Evolutionary conservation across 2,888 invertebrate species (phyloP).

Genomic region (Seira sanloemensis): DNA sequence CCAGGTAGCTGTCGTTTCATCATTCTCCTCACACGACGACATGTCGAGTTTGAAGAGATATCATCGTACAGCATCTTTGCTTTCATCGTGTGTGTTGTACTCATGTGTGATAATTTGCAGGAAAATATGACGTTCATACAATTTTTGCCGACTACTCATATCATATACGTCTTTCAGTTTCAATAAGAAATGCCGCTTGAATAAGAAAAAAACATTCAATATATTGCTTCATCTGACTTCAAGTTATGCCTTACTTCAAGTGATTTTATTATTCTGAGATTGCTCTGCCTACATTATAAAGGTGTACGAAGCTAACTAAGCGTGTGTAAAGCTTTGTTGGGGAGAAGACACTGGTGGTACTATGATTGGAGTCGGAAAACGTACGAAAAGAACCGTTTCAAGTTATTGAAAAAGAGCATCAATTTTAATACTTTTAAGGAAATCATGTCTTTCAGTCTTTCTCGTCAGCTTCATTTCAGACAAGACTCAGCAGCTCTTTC

Average conservation of each 20-base stretch:
- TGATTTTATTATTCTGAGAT: conserved; percentile 40
- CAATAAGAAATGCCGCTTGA: conserved; percentile 15
- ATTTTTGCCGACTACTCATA: no score
- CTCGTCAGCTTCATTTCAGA: conserved; percentile 15
- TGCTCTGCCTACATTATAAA: conserved; percentile 10
- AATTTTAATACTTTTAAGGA: conserved; percentile 11
- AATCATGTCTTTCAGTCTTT: background rate
- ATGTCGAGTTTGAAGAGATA: background rate
- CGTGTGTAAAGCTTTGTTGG: conserved; percentile 36
- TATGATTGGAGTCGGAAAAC: background rate
- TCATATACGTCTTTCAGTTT: no score
- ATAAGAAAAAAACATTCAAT: background rate
- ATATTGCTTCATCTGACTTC: background rate
- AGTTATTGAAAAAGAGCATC: background rate
- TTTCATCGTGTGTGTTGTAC: conserved; percentile 29
- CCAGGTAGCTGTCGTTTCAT: conserved; percentile 47
- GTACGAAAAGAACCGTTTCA: background rate
- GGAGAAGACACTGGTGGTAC: conserved; percentile 40
- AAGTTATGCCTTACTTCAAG: conserved; percentile 19
- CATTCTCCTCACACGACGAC: background rate
- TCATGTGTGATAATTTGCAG: conserved; percentile 26
- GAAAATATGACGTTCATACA: conserved; percentile 34
- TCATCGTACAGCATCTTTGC: background rate
- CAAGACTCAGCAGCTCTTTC: background rate
- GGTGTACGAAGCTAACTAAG: conserved; percentile 37